Conservation (phyloP, 2,797 vertebrate species). For the Oreortyx pictus region DNA sequence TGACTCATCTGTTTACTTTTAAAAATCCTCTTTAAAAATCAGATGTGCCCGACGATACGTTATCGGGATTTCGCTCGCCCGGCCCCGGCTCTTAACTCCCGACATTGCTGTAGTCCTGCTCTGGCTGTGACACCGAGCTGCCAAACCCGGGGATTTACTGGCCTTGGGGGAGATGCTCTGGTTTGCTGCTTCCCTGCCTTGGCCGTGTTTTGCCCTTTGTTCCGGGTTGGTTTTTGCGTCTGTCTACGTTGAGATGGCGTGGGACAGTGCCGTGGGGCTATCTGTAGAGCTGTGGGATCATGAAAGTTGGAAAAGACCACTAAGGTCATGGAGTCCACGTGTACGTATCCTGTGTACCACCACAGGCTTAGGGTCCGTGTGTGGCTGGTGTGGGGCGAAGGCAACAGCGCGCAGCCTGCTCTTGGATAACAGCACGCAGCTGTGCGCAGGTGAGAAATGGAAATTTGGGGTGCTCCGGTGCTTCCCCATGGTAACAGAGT, state of each 20-base stretch:
- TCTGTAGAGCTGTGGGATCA: too few species aligned
- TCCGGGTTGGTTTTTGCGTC: not conserved
- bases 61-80: not conserved
- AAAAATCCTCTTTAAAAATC: slow-evolving; percentile 26
- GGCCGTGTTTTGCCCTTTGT: not conserved
- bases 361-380: not conserved
- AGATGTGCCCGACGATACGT: not conserved
- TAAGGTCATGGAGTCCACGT: too few species aligned
- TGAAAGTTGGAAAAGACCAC: too few species aligned
- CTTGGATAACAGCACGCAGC: not conserved
- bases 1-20: slow-evolving; percentile 53
- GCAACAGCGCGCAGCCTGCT: not conserved
- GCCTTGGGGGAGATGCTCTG: slow-evolving; percentile 9
- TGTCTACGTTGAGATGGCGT: not conserved
- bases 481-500: slow-evolving; percentile 74
- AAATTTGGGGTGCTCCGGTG: slow-evolving; percentile 6
- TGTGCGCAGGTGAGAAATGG: slow-evolving; percentile 10
- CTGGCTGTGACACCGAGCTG: fast-evolving
- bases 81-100: not conserved
- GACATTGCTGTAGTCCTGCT: not conserved
- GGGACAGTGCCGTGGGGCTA: not conserved
- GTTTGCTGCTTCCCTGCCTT: slow-evolving; percentile 21
- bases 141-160: slow-evolving; percentile 27
- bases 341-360: too few species aligned
- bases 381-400: not conserved